These are phyloP conservation scores for Bicyclus anynana DNA, from an alignment of 1,140 invertebrate genomes.

Conservation along the genomic window DNA sequence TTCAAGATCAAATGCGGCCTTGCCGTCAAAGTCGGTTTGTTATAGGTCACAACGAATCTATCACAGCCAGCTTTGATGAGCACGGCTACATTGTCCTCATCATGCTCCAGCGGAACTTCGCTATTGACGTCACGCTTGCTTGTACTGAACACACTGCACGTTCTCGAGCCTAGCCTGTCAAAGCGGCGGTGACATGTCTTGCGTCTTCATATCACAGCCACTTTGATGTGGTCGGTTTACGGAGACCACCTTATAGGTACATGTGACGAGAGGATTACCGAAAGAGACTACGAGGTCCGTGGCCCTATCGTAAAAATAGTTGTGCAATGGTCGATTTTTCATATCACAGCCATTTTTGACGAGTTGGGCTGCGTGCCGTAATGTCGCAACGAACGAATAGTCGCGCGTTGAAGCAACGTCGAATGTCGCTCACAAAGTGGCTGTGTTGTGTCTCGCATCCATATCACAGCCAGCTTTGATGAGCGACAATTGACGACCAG, in stretches of 20 bases:
- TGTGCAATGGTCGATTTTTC: constrained; percentile 53
- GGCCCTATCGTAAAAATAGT: constrained; percentile 71
- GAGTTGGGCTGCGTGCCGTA: constrained; percentile 59
- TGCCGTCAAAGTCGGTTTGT: constrained; percentile 74
- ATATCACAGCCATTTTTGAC: constrained; percentile 76
- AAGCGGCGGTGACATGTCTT: constrained; percentile 72
- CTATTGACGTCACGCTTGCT: neutral
- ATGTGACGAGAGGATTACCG: neutral
- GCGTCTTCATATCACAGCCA: constrained; percentile 72
- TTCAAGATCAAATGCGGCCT: constrained; percentile 42
- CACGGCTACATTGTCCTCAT: constrained; percentile 50
- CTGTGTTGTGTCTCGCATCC: constrained; percentile 45
- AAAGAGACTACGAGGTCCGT: constrained; percentile 23
- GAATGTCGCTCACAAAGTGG: constrained; percentile 66
- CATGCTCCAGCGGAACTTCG: constrained; percentile 8
- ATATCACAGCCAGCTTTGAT: constrained; percentile 77
- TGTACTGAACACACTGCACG: constrained; percentile 7
- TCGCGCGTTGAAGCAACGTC: constrained; percentile 9
- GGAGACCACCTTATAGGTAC: constrained; percentile 36
- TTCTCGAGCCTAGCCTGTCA: constrained; percentile 69
- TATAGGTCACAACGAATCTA: constrained; percentile 67
- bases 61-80: constrained; percentile 77
- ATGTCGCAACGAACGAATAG: neutral
- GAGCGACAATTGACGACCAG: constrained; percentile 44
- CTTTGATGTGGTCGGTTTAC: constrained; percentile 76